These are phyloP conservation scores for Phyto melanocephala DNA, from an alignment of 2,888 invertebrate species.

Conservation along the genomic window DNA sequence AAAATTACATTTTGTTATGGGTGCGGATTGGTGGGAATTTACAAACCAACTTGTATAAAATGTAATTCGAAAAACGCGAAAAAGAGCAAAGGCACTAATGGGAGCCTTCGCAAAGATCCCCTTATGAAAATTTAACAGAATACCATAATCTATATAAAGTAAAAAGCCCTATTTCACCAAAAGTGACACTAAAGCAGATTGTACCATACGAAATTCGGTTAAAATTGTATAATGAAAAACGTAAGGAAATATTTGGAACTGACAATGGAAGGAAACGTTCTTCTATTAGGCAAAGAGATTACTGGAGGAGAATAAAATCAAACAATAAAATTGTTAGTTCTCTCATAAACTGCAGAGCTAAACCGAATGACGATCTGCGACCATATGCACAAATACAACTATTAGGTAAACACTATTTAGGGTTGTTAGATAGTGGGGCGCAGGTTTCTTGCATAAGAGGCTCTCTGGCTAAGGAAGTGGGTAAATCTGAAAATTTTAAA, in stretches of 20 bases:
- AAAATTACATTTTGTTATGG: slow-evolving; percentile 31
- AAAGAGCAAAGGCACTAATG: slow-evolving; percentile 1
- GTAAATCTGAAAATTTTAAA: neutral
- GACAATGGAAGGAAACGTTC: neutral
- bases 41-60: slow-evolving; percentile 10
- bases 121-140: neutral
- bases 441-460: neutral
- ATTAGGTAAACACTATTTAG: neutral
- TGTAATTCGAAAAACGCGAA: slow-evolving; percentile 33
- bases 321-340: neutral
- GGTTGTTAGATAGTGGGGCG: neutral
- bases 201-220: neutral
- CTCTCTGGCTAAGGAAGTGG: neutral
- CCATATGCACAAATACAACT: neutral
- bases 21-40: neutral
- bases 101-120: slow-evolving; percentile 17
- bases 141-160: neutral
- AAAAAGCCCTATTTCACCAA: too few species aligned
- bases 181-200: neutral
- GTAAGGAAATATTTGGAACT: neutral
- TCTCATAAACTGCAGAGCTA: neutral
- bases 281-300: neutral
- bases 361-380: neutral
- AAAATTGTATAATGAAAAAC: neutral
- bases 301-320: neutral